Evolutionary conservation across 2,888 invertebrate genomes (phyloP).

Genomic region (Villa cingulata): DNA sequence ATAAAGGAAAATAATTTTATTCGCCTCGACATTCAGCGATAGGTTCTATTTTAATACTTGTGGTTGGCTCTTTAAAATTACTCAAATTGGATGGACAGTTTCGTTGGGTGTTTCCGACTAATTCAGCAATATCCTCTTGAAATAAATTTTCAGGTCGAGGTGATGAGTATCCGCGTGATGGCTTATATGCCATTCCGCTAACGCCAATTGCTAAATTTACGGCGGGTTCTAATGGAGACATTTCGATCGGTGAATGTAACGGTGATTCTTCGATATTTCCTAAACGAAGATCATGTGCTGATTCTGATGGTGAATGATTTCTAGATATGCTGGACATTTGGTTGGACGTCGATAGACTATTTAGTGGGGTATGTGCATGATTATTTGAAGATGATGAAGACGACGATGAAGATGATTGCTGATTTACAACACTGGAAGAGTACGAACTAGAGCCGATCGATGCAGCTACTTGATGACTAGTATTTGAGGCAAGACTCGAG

Average conservation of each 20-base stretch:
- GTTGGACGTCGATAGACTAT: slow-evolving; percentile 20
- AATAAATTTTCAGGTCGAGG: slow-evolving; percentile 45
- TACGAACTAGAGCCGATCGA: slow-evolving; percentile 13
- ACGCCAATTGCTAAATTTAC: slow-evolving; percentile 36
- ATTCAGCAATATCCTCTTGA: slow-evolving; percentile 47
- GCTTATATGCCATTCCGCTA: slow-evolving; percentile 50
- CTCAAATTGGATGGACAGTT: slow-evolving; percentile 15
- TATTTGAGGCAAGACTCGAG: slow-evolving; percentile 14
- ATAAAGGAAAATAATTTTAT: slow-evolving; percentile 31
- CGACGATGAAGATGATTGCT: slow-evolving; percentile 14
- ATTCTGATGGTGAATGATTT: slow-evolving; percentile 36
- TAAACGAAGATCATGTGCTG: slow-evolving; percentile 32
- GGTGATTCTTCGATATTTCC: slow-evolving; percentile 47
- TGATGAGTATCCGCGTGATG: slow-evolving; percentile 40
- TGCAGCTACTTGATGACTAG: slow-evolving; percentile 12
- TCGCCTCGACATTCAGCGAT: slow-evolving; percentile 51
- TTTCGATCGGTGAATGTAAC: slow-evolving; percentile 48
- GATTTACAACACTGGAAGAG: slow-evolving; percentile 11
- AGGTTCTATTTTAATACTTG: slow-evolving; percentile 59
- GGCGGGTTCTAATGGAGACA: slow-evolving; percentile 50
- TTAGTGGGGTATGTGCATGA: slow-evolving; percentile 14
- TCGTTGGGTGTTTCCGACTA: slow-evolving; percentile 32
- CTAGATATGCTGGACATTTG: slow-evolving; percentile 26
- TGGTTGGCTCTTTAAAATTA: slow-evolving; percentile 38
- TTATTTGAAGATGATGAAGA: slow-evolving; percentile 11